Conservation (phyloP, 2,888 invertebrate genomes). For the Epirrhoe alternata region DNA sequence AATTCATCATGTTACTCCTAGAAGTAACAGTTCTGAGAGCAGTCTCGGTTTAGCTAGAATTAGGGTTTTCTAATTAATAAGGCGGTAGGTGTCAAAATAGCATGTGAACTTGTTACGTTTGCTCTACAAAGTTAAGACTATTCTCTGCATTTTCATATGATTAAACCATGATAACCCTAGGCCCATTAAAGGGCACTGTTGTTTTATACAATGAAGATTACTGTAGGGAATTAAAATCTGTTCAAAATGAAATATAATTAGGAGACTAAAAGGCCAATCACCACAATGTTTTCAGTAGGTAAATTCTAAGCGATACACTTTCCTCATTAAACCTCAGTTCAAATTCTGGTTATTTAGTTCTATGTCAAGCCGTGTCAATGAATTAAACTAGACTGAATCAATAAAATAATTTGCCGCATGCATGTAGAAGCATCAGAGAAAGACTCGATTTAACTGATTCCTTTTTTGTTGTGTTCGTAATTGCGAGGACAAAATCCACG, state of each 20-base stretch:
- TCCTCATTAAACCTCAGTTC: background rate
- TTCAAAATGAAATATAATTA: background rate
- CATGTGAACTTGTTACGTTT: slow-evolving; percentile 15
- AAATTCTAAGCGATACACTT: background rate
- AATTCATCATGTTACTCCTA: too few relatives aligned
- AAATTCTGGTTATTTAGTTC: background rate
- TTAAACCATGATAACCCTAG: background rate
- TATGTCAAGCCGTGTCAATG: too few relatives aligned
- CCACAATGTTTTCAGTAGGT: background rate
- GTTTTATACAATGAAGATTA: background rate
- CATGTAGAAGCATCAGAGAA: too few relatives aligned
- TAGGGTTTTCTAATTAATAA: too few relatives aligned
- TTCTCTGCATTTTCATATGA: slow-evolving; percentile 19
- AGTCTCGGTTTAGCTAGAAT: too few relatives aligned
- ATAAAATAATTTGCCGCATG: too few relatives aligned
- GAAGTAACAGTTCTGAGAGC: too few relatives aligned
- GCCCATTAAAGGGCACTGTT: slow-evolving; percentile 1
- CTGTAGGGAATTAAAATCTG: background rate
- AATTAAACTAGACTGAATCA: too few relatives aligned
- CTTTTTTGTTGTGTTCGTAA: too few relatives aligned
- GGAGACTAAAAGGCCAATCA: background rate
- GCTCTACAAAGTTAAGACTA: slow-evolving; percentile 15
- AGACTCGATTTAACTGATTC: too few relatives aligned
- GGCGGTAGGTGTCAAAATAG: background rate
- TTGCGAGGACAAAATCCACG: too few relatives aligned